Percentiles rank a stretch among this genome's conserved stretches.
These are phyloP conservation scores for Eidolon dupreanum DNA, from an alignment of 2,797 vertebrate species.

Conservation along the genomic window DNA sequence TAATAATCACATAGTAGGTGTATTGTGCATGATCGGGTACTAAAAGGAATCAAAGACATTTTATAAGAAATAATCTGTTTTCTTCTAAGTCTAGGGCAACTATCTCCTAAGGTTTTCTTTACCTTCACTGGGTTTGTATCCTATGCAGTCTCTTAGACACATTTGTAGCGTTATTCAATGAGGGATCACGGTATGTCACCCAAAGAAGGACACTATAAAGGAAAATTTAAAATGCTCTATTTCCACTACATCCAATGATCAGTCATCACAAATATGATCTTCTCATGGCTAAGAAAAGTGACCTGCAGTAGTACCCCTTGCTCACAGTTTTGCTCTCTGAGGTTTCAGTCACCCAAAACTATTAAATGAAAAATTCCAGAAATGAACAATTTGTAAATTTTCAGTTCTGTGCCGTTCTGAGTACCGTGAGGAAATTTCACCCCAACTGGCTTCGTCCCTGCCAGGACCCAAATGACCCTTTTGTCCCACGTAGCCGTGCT, in stretches of 20 bases:
- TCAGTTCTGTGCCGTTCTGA: too few relatives aligned
- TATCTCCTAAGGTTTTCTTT: neutral
- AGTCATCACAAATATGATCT: neutral
- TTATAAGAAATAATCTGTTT: neutral
- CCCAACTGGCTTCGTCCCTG: too few relatives aligned
- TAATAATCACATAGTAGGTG: neutral
- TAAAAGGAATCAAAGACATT: neutral
- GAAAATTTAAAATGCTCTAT: neutral
- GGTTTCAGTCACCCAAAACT: too few relatives aligned
- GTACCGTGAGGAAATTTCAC: too few relatives aligned
- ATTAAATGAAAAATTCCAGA: too few relatives aligned
- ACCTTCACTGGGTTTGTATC: neutral
- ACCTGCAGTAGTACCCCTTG: neutral
- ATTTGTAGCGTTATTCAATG: neutral
- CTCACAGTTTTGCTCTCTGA: too few relatives aligned
- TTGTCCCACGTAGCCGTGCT: too few relatives aligned
- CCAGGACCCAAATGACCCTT: too few relatives aligned
- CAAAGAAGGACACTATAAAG: neutral
- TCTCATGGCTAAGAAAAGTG: neutral
- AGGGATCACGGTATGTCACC: neutral
- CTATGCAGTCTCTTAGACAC: neutral
- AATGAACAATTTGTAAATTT: too few relatives aligned
- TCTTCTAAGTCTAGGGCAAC: neutral
- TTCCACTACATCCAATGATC: neutral
- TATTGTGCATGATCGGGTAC: neutral